phyloP scores from a whole-genome alignment of 2,888 invertebrate species.

The Hedya salicella region DNA sequence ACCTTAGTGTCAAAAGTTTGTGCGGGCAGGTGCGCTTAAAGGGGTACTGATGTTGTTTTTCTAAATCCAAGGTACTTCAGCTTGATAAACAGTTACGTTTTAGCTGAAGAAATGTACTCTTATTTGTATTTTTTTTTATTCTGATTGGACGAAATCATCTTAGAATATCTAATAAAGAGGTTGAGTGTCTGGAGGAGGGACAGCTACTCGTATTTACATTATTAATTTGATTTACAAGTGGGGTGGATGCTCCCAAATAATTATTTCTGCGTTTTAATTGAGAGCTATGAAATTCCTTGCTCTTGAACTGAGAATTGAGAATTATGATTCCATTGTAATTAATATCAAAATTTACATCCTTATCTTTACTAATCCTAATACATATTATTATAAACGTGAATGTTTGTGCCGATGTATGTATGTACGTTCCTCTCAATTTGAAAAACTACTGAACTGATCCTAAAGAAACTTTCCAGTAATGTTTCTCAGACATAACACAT shows the following conservation, averaged over 20 bases:
- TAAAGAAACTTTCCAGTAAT: too few species aligned
- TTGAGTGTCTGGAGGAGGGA: constrained; percentile 59
- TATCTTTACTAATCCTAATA: too few species aligned
- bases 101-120: background rate
- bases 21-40: constrained; percentile 69
- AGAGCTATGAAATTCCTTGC: constrained; percentile 78
- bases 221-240: constrained; percentile 80
- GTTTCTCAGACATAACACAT: too few species aligned
- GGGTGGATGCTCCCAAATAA: constrained; percentile 77
- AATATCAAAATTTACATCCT: constrained; percentile 2
- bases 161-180: constrained; percentile 60
- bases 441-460: too few species aligned
- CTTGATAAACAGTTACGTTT: constrained; percentile 10
- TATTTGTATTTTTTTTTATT: constrained; percentile 34
- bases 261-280: constrained; percentile 82
- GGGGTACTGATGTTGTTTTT: constrained; percentile 22
- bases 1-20: constrained; percentile 75
- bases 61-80: constrained; percentile 17
- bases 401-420: too few species aligned
- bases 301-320: constrained; percentile 54
- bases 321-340: constrained; percentile 39
- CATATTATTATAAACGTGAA: too few species aligned
- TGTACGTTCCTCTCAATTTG: too few species aligned
- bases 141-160: constrained; percentile 49
- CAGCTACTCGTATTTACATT: constrained; percentile 71